Conservation (phyloP, 2,797 vertebrate genomes). For the Siniperca undulata region DNA sequence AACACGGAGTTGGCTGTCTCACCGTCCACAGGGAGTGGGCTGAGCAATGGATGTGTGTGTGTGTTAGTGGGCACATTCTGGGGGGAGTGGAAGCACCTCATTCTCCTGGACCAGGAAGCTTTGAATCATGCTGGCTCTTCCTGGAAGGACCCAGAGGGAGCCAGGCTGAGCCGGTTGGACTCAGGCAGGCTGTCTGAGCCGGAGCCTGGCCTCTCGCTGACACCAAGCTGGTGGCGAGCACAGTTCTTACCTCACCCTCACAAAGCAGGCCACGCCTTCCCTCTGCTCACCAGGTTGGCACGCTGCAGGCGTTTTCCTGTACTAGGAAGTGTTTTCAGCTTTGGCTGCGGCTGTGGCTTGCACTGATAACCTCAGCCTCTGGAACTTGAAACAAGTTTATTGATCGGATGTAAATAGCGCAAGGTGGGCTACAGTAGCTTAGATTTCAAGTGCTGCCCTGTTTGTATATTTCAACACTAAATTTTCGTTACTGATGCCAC, state of each 20-base stretch:
- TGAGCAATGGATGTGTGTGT: constrained; percentile 41
- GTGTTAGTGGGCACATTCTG: constrained; percentile 18
- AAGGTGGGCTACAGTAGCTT: constrained; percentile 52
- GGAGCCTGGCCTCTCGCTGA: constrained; percentile 72
- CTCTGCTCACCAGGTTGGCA: constrained; percentile 73
- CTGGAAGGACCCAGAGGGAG: constrained; percentile 84
- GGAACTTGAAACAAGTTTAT: constrained; percentile 66
- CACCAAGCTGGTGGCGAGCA: constrained; percentile 70
- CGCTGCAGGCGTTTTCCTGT: constrained; percentile 67
- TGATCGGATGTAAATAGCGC: constrained; percentile 72
- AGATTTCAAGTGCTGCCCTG: constrained; percentile 28
- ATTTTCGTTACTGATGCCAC: constrained; percentile 48
- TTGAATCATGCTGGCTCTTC: constrained; percentile 79
- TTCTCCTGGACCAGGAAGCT: constrained; percentile 76
- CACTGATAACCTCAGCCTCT: constrained; percentile 69
- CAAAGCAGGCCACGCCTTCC: constrained; percentile 59
- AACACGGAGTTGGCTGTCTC: constrained; percentile 73
- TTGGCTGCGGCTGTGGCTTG: constrained; percentile 55
- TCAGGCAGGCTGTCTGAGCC: constrained; percentile 64
- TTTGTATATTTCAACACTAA: constrained; percentile 26
- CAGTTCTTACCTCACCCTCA: constrained; percentile 59
- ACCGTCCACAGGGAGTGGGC: constrained; percentile 68
- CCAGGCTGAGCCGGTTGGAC: constrained; percentile 67
- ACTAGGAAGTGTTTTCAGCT: constrained; percentile 68
- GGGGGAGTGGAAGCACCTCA: constrained; percentile 70